These are phyloP conservation scores for Holacanthella duospinosa DNA, from an alignment of 2,888 invertebrate species.

Conservation along the genomic window DNA sequence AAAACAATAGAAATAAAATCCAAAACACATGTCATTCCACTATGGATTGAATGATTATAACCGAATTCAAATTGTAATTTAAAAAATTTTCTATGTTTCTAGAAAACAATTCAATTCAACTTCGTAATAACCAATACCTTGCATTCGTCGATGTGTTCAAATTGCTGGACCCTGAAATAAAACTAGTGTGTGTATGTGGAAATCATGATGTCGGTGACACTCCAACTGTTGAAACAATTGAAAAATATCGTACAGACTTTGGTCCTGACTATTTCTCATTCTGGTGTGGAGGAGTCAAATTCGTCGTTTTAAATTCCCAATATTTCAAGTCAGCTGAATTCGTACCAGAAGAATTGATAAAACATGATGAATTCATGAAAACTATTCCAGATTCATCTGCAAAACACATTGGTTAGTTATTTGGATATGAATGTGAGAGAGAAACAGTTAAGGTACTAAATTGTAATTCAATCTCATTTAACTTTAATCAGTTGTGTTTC, in stretches of 20 bases:
- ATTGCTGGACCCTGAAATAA: conserved; percentile 42
- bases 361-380: conserved; percentile 43
- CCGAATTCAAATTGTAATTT: not conserved
- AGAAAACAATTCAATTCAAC: conserved; percentile 19
- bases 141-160: conserved; percentile 41
- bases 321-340: not conserved
- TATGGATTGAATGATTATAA: not conserved
- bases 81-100: no score
- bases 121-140: conserved; percentile 41
- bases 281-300: conserved; percentile 45
- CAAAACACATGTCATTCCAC: no score
- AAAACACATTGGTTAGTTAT: conserved; percentile 27
- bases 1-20: no score
- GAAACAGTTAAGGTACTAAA: not conserved
- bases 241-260: conserved; percentile 39
- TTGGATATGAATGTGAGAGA: no score
- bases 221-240: conserved; percentile 42
- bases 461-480: not conserved
- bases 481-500: conserved; percentile 39
- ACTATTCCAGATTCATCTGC: conserved; percentile 34
- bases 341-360: conserved; percentile 39
- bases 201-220: conserved; percentile 48
- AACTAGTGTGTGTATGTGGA: conserved; percentile 46
- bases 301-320: conserved; percentile 46
- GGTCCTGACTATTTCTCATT: conserved; percentile 48